Evolutionary conservation across 1,140 invertebrate genomes (phyloP), one percentile per base, ranked within the genome.

Genomic region (Penaeus japonicus): DNA sequence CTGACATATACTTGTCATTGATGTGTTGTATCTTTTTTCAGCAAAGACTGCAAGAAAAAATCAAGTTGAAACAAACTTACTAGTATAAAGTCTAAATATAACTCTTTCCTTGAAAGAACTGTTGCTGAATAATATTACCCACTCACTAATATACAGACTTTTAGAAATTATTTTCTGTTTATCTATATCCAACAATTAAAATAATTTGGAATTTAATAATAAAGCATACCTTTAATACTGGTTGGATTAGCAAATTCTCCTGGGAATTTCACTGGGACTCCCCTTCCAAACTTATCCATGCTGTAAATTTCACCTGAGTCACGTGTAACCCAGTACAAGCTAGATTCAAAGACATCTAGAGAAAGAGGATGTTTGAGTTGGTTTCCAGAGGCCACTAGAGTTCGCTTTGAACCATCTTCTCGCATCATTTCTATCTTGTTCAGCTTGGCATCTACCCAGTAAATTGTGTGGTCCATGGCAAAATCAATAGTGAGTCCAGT

Each of bases 201-300:
- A 47, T 47, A 7, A 47, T 47, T 1, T 47, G 0, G 10, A 12
- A 47, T 15, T 47, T 12, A 39, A 2, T 47, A 15, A 47, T 12
- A 59, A 62, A 47, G 27, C 89, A 85, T 39, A 90, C 89, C 89
- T 89, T 96, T 98, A 2, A 99, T 94, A 85, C 96, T 96, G n/a
- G 96, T 96, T 0, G 97, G 96, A 92, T 95, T 95, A 59, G 96
- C 94, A 65, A 98, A 94, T 91, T 97, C 95, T 90, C 95, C 95
- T 62, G 96, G 95, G 4, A 99, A 93, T 0, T 95, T 94, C 3
- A 96, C 95, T 35, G 96, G 96, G n/a, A 99, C 96, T 18, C 98
- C 98, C 90, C 97, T 93, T 4, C 98, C 98, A 93, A 99, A 99
- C 93, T 99, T 99, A 91, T 99, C 97, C 92, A 98, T 97, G 70